Evolutionary conservation across 2,888 invertebrate genomes (phyloP), one percentile per base, ranked within the genome.

Genomic region (Gonocerus acuteangulatus): DNA sequence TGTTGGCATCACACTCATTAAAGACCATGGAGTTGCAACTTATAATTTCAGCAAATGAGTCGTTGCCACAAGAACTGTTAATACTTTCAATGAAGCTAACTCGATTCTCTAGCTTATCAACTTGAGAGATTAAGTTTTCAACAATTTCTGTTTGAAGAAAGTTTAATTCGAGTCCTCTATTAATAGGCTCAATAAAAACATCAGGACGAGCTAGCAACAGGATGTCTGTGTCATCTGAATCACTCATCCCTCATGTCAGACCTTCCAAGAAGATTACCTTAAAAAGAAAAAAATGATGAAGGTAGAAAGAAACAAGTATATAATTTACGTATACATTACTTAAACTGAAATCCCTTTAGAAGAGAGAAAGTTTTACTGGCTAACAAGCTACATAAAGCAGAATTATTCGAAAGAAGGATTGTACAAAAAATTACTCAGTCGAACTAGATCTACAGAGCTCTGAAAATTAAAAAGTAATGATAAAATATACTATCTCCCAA

Each of bases 191-290:
- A 23, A 80, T 72, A 71, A 84, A 87, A 70, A 86, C 83, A 73
- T 87, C 82, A 13, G 89, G 89, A 64, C 89, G 87, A 72, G 89
- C 86, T 69, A 87, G 74, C 69, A 90, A 75, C 66, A 90, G 78
- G 70, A 87, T 82, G 75, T 90, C 89, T 2, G 89, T 90, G 76
- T 89, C 89, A 79, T 89, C 89, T 64, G 84, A 80, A 71, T 84
- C 84, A 75, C 82, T 83, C 83, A 83, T 83, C 18, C 57, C 57
- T 47, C 57, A 57, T 21, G 4, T 32, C 11, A 57, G 21, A 27
- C 16, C 27, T 27, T 27, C 27, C 27, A 27, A 27, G 27, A 27
- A 27, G 27, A 27, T 27, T 27, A 27, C 27, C 27, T 27, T 27
- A 27, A 27, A 27, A 27, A 27, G 9, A 6, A 27, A 27, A 6